Conservation (phyloP, 2,113 vertebrate species). For the Rynchops niger region DNA sequence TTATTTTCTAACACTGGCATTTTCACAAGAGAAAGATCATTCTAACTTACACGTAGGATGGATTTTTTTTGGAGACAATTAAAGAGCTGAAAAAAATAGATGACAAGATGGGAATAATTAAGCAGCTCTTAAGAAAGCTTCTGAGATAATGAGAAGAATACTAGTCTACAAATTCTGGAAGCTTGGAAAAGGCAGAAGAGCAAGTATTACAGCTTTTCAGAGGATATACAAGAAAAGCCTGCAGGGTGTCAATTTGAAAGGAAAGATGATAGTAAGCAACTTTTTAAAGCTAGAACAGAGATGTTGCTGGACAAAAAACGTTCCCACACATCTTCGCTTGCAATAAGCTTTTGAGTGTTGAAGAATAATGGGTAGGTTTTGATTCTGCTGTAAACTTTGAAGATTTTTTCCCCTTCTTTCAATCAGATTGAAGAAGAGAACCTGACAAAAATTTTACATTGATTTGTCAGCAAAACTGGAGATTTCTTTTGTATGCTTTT, state of each 20-base stretch:
- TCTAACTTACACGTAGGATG: not conserved
- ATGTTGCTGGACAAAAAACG: conserved; percentile 4
- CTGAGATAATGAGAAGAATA: not conserved
- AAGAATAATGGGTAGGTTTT: not conserved
- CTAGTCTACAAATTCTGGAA: not conserved
- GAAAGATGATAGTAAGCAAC: conserved; percentile 3
- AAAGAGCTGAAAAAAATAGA: not conserved
- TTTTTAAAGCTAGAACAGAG: conserved; percentile 1
- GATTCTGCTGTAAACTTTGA: not conserved
- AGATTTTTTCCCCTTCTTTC: not conserved
- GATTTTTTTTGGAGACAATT: not conserved
- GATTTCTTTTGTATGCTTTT: not conserved
- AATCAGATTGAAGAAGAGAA: not conserved
- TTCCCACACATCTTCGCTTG: not conserved
- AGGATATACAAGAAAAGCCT: not conserved
- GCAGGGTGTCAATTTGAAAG: not conserved
- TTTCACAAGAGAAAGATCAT: not conserved
- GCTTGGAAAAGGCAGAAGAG: not conserved
- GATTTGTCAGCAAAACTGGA: not conserved
- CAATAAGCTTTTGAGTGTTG: not conserved
- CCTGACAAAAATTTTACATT: not conserved
- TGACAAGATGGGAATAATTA: not conserved
- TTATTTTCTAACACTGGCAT: not conserved
- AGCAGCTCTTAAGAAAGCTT: not conserved
- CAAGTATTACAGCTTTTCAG: conserved; percentile 12